Evolutionary conservation across 2,888 invertebrate species (phyloP).

Genomic region (Altica lythri): DNA sequence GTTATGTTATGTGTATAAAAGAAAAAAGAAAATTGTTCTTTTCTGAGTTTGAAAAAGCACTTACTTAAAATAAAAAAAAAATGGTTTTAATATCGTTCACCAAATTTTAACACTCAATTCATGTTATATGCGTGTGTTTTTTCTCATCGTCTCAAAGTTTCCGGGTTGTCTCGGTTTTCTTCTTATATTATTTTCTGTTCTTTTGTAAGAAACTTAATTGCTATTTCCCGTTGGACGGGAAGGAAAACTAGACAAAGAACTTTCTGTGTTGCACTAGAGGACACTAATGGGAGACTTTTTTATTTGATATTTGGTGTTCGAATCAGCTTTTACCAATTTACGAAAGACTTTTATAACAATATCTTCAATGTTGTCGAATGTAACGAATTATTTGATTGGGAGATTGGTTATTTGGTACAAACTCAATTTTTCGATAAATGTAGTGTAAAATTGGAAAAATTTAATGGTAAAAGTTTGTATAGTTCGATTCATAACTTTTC

Average conservation of each 20-base stretch:
- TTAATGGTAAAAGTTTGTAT: too few species aligned
- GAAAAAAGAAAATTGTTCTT: too few species aligned
- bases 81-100: neutral
- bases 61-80: neutral
- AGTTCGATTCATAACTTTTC: too few species aligned
- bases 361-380: neutral
- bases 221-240: constrained; percentile 12
- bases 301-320: constrained; percentile 3
- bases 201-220: constrained; percentile 20
- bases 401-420: too few species aligned
- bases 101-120: neutral
- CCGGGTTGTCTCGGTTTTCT: constrained; percentile 7
- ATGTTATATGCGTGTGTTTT: neutral
- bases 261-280: constrained; percentile 13
- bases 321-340: constrained; percentile 6
- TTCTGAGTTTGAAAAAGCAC: too few species aligned
- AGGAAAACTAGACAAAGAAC: constrained; percentile 15
- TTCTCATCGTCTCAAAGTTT: constrained; percentile 10
- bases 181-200: constrained; percentile 10
- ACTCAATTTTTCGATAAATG: too few species aligned
- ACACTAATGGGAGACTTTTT: constrained; percentile 14
- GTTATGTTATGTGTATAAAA: too few species aligned
- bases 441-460: too few species aligned
- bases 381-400: too few species aligned
- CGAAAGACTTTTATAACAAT: too few species aligned